A percentile compares a stretch with the other conserved stretches of the same genome.
Conservation (phyloP, 30 jellyfish, hydroid and myxozoan genomes). For the Euphysa ruthae region DNA sequence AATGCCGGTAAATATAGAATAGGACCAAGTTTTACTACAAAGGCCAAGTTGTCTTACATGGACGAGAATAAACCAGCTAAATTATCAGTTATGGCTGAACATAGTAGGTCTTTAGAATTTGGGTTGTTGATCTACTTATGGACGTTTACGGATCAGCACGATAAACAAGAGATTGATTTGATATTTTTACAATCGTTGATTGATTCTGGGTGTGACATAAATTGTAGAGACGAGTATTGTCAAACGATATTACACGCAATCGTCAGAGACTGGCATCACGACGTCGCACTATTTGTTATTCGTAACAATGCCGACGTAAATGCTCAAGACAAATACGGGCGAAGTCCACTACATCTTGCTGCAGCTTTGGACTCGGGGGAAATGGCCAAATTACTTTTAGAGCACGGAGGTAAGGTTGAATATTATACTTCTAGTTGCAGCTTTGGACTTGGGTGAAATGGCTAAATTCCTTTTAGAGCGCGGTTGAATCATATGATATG, state of each 20-base stretch:
- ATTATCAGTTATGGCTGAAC: constrained; percentile 18
- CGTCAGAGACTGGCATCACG: constrained; percentile 39
- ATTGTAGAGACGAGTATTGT: constrained; percentile 22
- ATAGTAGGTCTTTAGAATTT: constrained; percentile 13
- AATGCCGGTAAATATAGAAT: constrained; percentile 30
- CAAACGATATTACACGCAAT: constrained; percentile 31
- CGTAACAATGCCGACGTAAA: constrained; percentile 34
- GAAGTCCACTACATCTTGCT: constrained; percentile 36
- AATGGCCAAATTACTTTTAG: constrained; percentile 15
- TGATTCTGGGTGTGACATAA: constrained; percentile 29
- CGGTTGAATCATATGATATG: no score
- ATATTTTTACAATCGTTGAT: constrained; percentile 20
- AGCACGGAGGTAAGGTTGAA: constrained; percentile 32
- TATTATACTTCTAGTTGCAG: constrained; percentile 41
- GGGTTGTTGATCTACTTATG: constrained; percentile 31
- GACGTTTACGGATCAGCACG: constrained; percentile 38
- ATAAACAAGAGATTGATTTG: constrained; percentile 31
- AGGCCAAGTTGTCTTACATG: constrained; percentile 17
- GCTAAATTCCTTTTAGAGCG: constrained; percentile 6
- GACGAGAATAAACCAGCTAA: constrained; percentile 35
- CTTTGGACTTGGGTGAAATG: constrained; percentile 17
- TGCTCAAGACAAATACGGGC: constrained; percentile 18
- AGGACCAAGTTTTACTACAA: constrained; percentile 26
- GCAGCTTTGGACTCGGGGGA: constrained; percentile 27
- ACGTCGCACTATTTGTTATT: constrained; percentile 21